Conservation (phyloP, 2,797 vertebrate species). For the Eutrigla gurnardus region DNA sequence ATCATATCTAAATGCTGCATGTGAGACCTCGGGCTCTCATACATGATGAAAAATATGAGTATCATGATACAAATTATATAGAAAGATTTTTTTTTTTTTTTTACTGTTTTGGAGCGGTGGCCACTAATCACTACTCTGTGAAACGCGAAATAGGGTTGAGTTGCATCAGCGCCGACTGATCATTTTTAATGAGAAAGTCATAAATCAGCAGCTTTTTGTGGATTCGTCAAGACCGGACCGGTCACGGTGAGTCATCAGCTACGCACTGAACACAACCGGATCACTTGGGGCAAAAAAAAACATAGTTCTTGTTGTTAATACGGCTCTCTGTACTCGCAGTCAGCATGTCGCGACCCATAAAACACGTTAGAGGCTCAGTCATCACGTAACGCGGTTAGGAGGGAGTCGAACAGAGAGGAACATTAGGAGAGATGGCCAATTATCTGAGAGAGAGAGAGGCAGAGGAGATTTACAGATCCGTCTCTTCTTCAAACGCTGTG, state of each 20-base stretch:
- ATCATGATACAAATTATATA: constrained; percentile 40
- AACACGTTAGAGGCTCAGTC: constrained; percentile 62
- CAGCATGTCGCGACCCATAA: constrained; percentile 73
- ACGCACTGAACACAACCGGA: constrained; percentile 10
- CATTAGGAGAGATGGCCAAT: constrained; percentile 71
- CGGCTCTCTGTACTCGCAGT: constrained; percentile 50
- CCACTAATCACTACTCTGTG: constrained; percentile 17
- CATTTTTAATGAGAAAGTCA: constrained; percentile 32
- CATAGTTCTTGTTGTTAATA: constrained; percentile 39
- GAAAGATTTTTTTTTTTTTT: not conserved
- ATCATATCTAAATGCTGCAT: constrained; percentile 42
- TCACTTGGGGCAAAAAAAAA: constrained; percentile 19
- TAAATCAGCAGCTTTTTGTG: constrained; percentile 21
- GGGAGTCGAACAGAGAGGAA: constrained; percentile 49
- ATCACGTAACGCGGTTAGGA: constrained; percentile 51
- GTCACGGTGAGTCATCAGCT: constrained; percentile 60
- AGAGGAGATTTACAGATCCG: constrained; percentile 53
- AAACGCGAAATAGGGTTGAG: constrained; percentile 3
- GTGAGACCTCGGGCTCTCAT: constrained; percentile 19
- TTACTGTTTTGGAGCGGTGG: constrained; percentile 2
- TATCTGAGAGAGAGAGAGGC: constrained; percentile 46
- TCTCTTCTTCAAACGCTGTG: constrained; percentile 51
- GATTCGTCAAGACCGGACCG: constrained; percentile 33
- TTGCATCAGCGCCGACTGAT: constrained; percentile 17
- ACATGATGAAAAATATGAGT: constrained; percentile 11